phyloP scores from a whole-genome alignment of 2,113 vertebrate species.

The Porphyrio hochstetteri region DNA sequence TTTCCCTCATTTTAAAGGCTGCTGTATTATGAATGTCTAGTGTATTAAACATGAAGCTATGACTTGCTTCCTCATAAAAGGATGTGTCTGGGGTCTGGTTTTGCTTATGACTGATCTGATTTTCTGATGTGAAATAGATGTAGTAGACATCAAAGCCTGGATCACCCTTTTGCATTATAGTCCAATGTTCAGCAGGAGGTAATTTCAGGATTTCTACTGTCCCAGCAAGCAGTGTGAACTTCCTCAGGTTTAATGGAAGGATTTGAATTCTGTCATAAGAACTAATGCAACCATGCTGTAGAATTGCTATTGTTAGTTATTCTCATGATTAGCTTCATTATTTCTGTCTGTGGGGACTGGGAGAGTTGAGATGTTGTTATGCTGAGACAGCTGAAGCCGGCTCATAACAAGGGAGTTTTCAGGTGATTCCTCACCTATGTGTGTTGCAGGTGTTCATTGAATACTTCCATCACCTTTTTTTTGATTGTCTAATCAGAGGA shows the following conservation, averaged over 20 bases:
- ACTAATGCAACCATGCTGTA: neutral
- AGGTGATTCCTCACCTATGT: neutral
- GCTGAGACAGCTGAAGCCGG: neutral
- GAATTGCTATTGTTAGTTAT: neutral
- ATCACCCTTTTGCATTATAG: neutral
- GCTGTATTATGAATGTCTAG: neutral
- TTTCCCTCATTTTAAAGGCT: neutral
- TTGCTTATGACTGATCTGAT: neutral
- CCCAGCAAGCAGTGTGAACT: accelerated
- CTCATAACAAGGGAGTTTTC: neutral
- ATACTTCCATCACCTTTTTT: neutral
- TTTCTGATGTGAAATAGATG: neutral
- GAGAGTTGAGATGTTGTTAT: neutral
- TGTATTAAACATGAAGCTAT: neutral
- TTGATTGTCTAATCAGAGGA: neutral
- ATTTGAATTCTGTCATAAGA: neutral
- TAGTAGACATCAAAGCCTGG: neutral
- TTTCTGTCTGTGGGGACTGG: neutral
- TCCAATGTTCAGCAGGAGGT: neutral
- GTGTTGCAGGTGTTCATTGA: neutral
- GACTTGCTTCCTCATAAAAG: neutral
- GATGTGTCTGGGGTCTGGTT: neutral
- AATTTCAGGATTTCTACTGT: neutral
- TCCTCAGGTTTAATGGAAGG: neutral
- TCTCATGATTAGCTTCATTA: neutral